These are phyloP conservation scores for Clunio marinus DNA, from an alignment of 2,888 invertebrate genomes.

Conservation along the genomic window DNA sequence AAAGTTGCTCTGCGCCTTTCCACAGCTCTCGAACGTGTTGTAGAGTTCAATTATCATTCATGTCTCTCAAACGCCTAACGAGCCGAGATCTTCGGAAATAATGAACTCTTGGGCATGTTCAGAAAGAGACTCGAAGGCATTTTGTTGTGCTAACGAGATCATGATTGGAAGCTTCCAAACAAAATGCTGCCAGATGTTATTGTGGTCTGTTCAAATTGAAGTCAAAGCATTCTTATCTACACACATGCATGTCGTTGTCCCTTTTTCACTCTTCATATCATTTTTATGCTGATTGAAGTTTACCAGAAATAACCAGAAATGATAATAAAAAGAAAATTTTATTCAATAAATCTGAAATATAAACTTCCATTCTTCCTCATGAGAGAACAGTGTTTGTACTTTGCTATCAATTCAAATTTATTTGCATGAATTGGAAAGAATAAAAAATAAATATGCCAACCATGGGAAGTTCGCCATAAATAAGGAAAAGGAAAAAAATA, in stretches of 20 bases:
- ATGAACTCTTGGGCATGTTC: conserved; percentile 31
- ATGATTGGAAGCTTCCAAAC: too few species aligned
- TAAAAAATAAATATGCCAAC: background rate
- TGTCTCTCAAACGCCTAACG: background rate
- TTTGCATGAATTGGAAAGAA: background rate
- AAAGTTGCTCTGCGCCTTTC: background rate
- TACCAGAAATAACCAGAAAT: too few species aligned
- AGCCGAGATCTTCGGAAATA: background rate
- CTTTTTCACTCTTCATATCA: background rate
- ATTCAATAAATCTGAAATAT: background rate
- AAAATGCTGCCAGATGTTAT: too few species aligned
- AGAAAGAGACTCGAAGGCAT: too few species aligned
- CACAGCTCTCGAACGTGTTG: background rate
- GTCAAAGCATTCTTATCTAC: too few species aligned
- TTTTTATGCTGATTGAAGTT: background rate
- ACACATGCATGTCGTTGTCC: too few species aligned
- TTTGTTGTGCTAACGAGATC: too few species aligned
- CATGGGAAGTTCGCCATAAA: conserved; percentile 7
- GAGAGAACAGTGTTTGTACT: too few species aligned
- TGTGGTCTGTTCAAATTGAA: too few species aligned
- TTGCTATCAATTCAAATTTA: background rate
- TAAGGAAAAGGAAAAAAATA: background rate
- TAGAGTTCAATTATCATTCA: background rate
- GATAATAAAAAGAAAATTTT: too few species aligned
- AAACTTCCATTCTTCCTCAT: background rate